phyloP scores from a whole-genome alignment of 2,113 vertebrate genomes.

The Sorex fumeus region DNA sequence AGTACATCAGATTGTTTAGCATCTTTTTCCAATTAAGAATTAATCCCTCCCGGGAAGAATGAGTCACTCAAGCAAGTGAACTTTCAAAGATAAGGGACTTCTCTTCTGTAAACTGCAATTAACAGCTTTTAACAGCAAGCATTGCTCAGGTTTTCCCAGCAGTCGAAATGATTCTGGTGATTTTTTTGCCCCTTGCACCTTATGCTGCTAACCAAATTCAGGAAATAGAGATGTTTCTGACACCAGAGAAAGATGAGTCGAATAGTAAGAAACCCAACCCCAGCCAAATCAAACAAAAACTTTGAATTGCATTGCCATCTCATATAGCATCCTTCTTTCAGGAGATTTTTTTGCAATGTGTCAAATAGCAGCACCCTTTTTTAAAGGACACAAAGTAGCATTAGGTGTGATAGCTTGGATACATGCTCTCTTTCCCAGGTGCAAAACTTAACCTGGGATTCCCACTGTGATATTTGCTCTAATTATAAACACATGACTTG shows the following conservation, averaged over 20 bases:
- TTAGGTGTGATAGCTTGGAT: background rate
- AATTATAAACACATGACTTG: background rate
- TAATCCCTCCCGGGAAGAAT: constrained; percentile 82
- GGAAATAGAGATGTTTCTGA: constrained; percentile 33
- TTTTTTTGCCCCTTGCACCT: constrained; percentile 20
- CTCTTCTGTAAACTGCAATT: constrained; percentile 82
- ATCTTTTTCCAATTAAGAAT: constrained; percentile 85
- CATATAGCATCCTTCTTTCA: background rate
- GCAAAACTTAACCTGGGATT: background rate
- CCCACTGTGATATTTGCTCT: background rate
- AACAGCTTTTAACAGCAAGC: constrained; percentile 79
- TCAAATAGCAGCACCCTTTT: background rate
- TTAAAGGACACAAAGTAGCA: background rate
- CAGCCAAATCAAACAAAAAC: background rate
- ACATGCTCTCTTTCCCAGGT: background rate
- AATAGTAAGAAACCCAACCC: background rate
- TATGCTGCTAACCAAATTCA: constrained; percentile 28
- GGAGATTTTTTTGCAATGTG: background rate
- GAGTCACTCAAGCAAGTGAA: constrained; percentile 80
- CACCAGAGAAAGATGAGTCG: background rate
- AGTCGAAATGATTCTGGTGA: constrained; percentile 59
- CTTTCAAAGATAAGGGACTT: constrained; percentile 84
- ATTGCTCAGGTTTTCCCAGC: constrained; percentile 52
- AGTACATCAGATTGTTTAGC: constrained; percentile 77
- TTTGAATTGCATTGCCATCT: background rate